phyloP scores from a whole-genome alignment of 30 jellyfish, hydroid and myxozoan species.

The Nemopilema nomurai region DNA sequence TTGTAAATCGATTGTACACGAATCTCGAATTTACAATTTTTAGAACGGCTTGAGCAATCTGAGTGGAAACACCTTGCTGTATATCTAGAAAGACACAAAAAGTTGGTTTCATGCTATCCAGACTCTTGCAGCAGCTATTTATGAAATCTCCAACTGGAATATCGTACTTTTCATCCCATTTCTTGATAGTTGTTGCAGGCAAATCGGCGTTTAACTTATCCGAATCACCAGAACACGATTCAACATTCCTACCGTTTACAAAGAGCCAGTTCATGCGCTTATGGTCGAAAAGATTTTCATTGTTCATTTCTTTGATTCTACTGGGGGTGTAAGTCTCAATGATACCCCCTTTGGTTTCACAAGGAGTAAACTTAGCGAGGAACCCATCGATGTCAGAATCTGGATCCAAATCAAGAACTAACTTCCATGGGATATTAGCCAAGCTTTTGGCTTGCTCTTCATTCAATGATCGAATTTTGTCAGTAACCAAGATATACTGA shows the following conservation, averaged over 20 bases:
- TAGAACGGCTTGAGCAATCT: slow-evolving; percentile 32
- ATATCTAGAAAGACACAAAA: slow-evolving; percentile 30
- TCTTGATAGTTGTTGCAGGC: not conserved
- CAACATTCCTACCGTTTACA: slow-evolving; percentile 53
- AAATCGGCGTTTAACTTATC: not conserved
- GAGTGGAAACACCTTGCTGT: not conserved
- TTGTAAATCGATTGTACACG: not conserved
- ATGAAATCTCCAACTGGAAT: slow-evolving; percentile 16
- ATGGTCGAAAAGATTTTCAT: slow-evolving; percentile 1
- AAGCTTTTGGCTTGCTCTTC: not conserved
- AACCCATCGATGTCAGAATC: not conserved
- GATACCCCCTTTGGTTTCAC: not conserved
- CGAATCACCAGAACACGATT: not conserved
- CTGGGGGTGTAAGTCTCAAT: not conserved
- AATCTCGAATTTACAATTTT: slow-evolving; percentile 23
- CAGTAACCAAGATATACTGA: not conserved
- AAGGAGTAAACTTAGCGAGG: not conserved
- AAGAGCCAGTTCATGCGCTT: slow-evolving; percentile 50
- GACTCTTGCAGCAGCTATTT: slow-evolving; percentile 27
- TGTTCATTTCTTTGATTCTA: not conserved
- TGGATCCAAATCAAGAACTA: too few relatives aligned
- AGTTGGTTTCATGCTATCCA: slow-evolving; percentile 45
- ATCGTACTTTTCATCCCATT: slow-evolving; percentile 29
- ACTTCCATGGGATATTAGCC: not conserved
- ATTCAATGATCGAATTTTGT: not conserved